Evolutionary conservation across 1,140 invertebrate genomes (phyloP).

Genomic region (Drosophila insularis): DNA sequence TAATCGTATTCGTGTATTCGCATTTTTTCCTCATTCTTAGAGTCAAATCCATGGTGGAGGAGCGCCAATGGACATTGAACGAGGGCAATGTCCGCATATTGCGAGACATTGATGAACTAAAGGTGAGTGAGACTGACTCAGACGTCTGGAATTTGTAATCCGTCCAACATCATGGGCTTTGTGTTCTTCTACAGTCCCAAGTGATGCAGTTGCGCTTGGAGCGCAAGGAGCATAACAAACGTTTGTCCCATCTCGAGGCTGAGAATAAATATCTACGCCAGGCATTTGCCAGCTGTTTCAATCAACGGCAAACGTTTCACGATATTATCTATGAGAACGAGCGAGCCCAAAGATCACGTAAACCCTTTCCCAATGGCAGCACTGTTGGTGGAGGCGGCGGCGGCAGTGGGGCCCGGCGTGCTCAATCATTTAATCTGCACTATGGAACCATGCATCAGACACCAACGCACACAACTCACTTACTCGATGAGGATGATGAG

Average conservation of each 20-base stretch:
- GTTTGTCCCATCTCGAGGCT: constrained; percentile 71
- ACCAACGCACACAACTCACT: constrained; percentile 54
- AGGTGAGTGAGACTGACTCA: constrained; percentile 43
- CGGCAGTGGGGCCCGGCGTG: constrained; percentile 30
- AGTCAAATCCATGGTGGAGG: constrained; percentile 85
- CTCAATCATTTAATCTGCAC: constrained; percentile 73
- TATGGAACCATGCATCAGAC: constrained; percentile 76
- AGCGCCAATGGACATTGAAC: constrained; percentile 83
- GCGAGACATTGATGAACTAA: constrained; percentile 81
- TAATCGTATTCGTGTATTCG: neutral
- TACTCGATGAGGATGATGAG: constrained; percentile 68
- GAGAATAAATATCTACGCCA: constrained; percentile 79
- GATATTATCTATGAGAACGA: constrained; percentile 81
- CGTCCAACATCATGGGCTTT: neutral
- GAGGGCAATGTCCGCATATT: constrained; percentile 82
- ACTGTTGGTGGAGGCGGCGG: constrained; percentile 9
- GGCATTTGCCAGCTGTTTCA: constrained; percentile 65
- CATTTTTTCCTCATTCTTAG: constrained; percentile 24
- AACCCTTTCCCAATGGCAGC: constrained; percentile 61
- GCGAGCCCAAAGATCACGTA: constrained; percentile 54
- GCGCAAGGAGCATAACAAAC: constrained; percentile 75
- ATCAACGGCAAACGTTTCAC: constrained; percentile 62
- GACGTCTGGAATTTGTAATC: neutral
- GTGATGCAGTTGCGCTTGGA: constrained; percentile 73
- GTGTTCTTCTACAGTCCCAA: constrained; percentile 45